Percentiles rank a stretch among this genome's conserved stretches.
phyloP scores from a whole-genome alignment of 2,113 vertebrate species.

The Lagopus leucura region DNA sequence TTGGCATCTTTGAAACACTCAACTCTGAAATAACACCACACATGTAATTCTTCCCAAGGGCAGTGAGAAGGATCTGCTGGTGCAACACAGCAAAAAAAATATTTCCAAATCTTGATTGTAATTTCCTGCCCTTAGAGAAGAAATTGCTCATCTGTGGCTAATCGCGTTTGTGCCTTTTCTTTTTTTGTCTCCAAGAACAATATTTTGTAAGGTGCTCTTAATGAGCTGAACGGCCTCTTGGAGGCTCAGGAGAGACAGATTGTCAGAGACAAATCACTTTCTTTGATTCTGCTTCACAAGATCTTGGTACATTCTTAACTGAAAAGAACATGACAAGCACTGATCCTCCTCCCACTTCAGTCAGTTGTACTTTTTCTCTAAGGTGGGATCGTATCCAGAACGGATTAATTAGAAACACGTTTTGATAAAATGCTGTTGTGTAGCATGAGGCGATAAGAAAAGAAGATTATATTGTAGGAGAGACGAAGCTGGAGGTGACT shows the following conservation, averaged over 20 bases:
- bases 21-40: background rate
- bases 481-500: background rate
- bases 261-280: conserved; percentile 26
- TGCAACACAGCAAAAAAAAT: background rate
- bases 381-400: background rate
- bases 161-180: background rate
- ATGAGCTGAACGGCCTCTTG: background rate
- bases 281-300: conserved; percentile 9
- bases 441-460: background rate
- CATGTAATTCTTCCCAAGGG: background rate
- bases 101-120: background rate
- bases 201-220: conserved; percentile 43
- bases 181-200: conserved; percentile 23
- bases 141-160: conserved; percentile 23
- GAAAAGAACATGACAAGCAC: background rate
- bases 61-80: background rate
- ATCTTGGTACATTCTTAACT: background rate
- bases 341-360: conserved; percentile 23
- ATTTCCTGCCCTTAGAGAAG: conserved; percentile 15
- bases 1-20: fast-evolving
- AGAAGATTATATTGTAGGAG: background rate
- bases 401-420: conserved; percentile 6
- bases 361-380: background rate
- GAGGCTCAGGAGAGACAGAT: conserved; percentile 25
- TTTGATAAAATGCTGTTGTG: background rate